Base-by-base conservation (phyloP, 2,113 vertebrate species). In the Scortum barcoo region DNA sequence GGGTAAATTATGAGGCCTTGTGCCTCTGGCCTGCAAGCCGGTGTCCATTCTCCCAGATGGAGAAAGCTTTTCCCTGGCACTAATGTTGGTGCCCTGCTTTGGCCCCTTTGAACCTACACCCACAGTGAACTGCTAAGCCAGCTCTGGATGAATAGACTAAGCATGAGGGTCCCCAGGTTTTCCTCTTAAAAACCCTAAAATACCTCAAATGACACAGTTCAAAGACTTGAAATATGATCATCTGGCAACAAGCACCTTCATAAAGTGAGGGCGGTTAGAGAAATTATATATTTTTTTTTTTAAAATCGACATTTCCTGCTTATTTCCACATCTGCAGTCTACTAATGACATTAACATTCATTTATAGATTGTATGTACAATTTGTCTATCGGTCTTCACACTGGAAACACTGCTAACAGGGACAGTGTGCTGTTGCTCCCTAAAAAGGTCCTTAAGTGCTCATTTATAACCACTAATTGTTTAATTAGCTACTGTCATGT, bases 191-290 rank as follows among this genome's bases (percentile, higher is more conserved):
- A 83, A 65, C 36, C 33, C 44, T 58, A 40, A 85, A 85, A 83
- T 85, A 88, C 50, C 76, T 86, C 69, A 80, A 75, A 84, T 36
- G 66, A 77, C 63, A 78, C 19, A 48, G 67, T 87, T 91, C 77
- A 84, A 84, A 86, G 88, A 70, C 72, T 75, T 86, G 67, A 84
- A 90, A 83, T 77, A 83, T 76, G 85, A 90, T 83, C 78, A 83
- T 90, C 77, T 88, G 85, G 86, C 57, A 78, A 83, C 65, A 74
- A 60, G 48, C 7, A 0, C 22, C 8, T 85, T 78, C 72, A 80
- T 83, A 76, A 86, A 88, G 53, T 78, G 54, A 75, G 28, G 66
- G 22, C 58, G 58, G 30, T 28, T 20, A n/a, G 44, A 79, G 65
- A 67, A 62, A 57, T 60, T 81, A 68, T 72, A 70, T 83, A n/a